phyloP scores from a whole-genome alignment of 1,140 invertebrate genomes.

The Drosophila saltans region DNA sequence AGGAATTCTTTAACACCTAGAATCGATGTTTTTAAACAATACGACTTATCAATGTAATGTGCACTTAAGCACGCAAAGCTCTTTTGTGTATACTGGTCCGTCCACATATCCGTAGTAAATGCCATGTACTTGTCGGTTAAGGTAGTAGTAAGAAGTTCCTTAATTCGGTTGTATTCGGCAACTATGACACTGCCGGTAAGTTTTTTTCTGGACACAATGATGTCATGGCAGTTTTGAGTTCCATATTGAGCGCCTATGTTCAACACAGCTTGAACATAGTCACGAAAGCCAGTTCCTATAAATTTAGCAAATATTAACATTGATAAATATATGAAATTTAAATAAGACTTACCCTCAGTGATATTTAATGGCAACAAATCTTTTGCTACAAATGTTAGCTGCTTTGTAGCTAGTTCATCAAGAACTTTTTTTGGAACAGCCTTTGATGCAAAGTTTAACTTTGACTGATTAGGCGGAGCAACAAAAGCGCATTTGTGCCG shows the following conservation, averaged over 20 bases:
- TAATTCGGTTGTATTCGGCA: not conserved
- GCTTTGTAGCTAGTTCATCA: too few species aligned
- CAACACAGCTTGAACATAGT: not conserved
- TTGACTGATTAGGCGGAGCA: too few species aligned
- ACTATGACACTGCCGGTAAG: not conserved
- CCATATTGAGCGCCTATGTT: not conserved
- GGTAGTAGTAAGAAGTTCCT: not conserved
- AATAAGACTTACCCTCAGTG: too few species aligned
- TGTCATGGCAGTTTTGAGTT: not conserved
- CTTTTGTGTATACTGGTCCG: not conserved
- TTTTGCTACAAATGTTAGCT: too few species aligned
- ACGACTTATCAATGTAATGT: not conserved
- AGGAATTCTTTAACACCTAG: too few species aligned
- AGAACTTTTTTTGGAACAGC: too few species aligned
- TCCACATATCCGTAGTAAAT: too few species aligned
- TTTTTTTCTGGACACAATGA: not conserved
- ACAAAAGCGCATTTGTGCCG: too few species aligned
- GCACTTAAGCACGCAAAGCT: slow-evolving; percentile 1
- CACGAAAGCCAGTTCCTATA: not conserved
- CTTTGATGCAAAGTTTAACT: too few species aligned
- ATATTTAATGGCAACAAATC: too few species aligned
- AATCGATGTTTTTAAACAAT: not conserved
- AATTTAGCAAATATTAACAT: slow-evolving; percentile 1
- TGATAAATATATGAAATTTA: not conserved
- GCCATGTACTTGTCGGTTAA: too few species aligned